Percentiles rank a stretch among this genome's conserved stretches.
Conservation (phyloP, 2,888 invertebrate genomes). For the Leucophenga montana region DNA sequence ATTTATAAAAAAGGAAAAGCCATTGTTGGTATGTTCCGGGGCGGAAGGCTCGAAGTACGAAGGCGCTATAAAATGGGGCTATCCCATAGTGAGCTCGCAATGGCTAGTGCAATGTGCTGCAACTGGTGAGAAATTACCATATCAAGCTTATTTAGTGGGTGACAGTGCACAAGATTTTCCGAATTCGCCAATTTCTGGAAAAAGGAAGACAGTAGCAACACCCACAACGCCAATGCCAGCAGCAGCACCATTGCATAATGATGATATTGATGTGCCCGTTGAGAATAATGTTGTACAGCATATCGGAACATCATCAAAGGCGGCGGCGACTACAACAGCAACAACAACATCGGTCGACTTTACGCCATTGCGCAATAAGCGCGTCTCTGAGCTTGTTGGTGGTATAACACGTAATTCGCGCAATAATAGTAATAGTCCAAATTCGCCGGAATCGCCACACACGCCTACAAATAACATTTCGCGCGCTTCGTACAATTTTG, state of each 20-base stretch:
- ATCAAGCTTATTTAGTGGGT: conserved; percentile 77
- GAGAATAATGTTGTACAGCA: conserved; percentile 43
- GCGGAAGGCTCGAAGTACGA: conserved; percentile 86
- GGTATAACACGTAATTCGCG: conserved; percentile 31
- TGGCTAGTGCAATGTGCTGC: conserved; percentile 84
- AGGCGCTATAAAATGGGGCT: conserved; percentile 87
- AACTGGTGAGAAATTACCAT: conserved; percentile 75
- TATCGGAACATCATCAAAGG: neutral
- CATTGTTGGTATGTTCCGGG: conserved; percentile 85
- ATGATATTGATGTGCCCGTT: conserved; percentile 43
- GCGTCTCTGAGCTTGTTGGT: conserved; percentile 67
- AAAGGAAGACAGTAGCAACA: conserved; percentile 16
- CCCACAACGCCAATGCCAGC: neutral
- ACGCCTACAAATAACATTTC: conserved; percentile 64
- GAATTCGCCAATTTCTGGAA: conserved; percentile 49
- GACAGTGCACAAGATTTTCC: conserved; percentile 71
- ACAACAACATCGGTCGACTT: conserved; percentile 42
- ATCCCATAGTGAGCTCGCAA: conserved; percentile 84
- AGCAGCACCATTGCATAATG: conserved; percentile 8
- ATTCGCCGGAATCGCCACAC: conserved; percentile 61
- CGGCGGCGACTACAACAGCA: neutral
- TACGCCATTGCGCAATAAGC: conserved; percentile 68
- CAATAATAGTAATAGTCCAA: conserved; percentile 9
- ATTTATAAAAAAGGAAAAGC: conserved; percentile 82
- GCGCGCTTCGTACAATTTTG: conserved; percentile 48